These are phyloP conservation scores for Meda fulgida DNA, from an alignment of 2,797 vertebrate genomes.

Conservation along the genomic window DNA sequence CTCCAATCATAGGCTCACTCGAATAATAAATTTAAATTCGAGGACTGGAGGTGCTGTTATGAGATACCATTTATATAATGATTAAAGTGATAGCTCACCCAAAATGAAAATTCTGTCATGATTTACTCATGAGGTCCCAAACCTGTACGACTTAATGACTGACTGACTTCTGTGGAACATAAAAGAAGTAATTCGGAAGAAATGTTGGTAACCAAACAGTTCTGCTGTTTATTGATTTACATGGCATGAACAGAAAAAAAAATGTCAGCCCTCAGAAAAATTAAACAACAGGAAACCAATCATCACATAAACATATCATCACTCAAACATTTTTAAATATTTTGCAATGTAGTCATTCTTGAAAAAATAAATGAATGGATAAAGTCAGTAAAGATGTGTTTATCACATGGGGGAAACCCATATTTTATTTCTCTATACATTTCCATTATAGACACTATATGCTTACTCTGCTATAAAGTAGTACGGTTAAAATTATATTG, in stretches of 20 bases:
- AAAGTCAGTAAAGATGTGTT: background rate
- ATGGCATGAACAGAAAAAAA: too few relatives aligned
- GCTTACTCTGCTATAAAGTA: background rate
- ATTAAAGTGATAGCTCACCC: background rate
- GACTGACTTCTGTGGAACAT: background rate
- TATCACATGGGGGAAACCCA: background rate
- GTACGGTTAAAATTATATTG: background rate
- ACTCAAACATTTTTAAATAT: background rate
- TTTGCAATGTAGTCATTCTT: too few relatives aligned
- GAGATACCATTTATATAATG: background rate
- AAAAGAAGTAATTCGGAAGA: background rate
- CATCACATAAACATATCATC: background rate
- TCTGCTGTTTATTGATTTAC: too few relatives aligned
- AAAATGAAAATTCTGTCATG: background rate
- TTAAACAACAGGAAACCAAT: background rate
- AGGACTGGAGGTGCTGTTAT: too few relatives aligned
- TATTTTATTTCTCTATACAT: constrained; percentile 13
- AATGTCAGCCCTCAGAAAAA: too few relatives aligned
- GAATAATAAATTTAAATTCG: too few relatives aligned
- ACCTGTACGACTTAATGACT: too few relatives aligned
- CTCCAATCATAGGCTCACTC: too few relatives aligned
- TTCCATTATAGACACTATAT: background rate
- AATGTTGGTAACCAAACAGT: too few relatives aligned
- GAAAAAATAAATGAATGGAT: background rate
- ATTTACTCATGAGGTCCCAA: background rate